These are phyloP conservation scores for Leptatherina wallacei DNA, from an alignment of 2,797 vertebrate genomes.

Conservation along the genomic window DNA sequence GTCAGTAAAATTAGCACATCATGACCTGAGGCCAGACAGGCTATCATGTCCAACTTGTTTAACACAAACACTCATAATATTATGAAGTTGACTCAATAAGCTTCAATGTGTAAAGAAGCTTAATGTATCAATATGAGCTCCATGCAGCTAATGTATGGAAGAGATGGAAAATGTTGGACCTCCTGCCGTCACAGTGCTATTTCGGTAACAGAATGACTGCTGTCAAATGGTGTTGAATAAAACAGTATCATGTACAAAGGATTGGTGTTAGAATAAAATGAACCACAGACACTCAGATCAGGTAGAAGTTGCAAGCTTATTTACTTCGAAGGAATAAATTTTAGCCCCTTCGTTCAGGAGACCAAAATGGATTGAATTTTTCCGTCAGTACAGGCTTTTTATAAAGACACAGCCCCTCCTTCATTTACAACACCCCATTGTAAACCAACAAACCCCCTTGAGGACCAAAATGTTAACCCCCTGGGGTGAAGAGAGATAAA, in stretches of 20 bases:
- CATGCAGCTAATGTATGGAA: slow-evolving; percentile 10
- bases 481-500: no score
- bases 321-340: no score
- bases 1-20: slow-evolving; percentile 1
- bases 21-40: not conserved
- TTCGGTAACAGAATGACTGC: slow-evolving; percentile 29
- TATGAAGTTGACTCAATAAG: not conserved
- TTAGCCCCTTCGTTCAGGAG: no score
- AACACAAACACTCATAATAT: not conserved
- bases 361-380: no score
- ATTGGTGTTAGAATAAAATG: not conserved
- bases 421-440: no score
- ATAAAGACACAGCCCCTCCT: no score
- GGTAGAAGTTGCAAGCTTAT: no score
- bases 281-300: no score
- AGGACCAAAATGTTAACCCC: no score
- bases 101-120: slow-evolving; percentile 2
- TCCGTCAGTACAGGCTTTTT: no score
- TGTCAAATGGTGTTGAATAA: slow-evolving; percentile 18
- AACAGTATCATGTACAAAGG: not conserved
- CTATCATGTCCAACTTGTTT: not conserved
- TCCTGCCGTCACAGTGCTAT: not conserved
- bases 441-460: no score
- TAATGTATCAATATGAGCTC: slow-evolving; percentile 19
- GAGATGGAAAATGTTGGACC: slow-evolving; percentile 7